A percentile compares a stretch with the other conserved stretches of the same genome.
Conservation (phyloP, 2,113 vertebrate species). For the Hyaena hyaena region DNA sequence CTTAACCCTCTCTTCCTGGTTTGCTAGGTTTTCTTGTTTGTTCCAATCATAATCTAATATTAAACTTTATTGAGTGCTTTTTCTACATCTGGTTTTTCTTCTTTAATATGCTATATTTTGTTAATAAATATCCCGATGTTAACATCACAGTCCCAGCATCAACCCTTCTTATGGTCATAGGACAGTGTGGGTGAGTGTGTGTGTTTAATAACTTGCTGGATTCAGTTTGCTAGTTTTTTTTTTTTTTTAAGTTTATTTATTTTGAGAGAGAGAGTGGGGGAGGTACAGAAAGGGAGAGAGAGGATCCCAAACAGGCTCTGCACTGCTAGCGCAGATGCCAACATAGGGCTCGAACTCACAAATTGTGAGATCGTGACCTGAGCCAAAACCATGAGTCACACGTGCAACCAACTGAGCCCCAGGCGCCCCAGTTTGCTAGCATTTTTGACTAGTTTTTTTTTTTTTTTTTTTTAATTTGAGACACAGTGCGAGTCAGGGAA, state of each 20-base stretch:
- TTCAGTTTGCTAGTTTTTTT: not conserved
- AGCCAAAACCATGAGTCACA: too few species aligned
- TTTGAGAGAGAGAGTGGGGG: too few species aligned
- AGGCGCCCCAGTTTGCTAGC: too few species aligned
- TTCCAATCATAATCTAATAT: not conserved
- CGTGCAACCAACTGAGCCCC: too few species aligned
- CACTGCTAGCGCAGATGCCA: too few species aligned
- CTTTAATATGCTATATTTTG: not conserved
- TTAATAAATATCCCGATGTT: not conserved
- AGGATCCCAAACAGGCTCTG: too few species aligned
- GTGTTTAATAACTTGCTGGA: not conserved
- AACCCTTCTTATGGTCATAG: not conserved
- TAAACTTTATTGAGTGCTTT: conserved; percentile 14
- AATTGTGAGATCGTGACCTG: too few species aligned
- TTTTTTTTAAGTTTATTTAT: not conserved
- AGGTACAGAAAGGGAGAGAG: too few species aligned
- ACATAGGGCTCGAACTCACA: too few species aligned
- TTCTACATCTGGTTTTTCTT: conserved; percentile 8
- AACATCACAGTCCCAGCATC: not conserved
- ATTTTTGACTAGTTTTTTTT: too few species aligned
- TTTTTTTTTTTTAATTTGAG: too few species aligned
- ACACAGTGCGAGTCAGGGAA: too few species aligned
- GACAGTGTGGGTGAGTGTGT: not conserved
- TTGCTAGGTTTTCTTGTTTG: not conserved
- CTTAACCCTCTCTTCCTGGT: not conserved